phyloP scores from a whole-genome alignment of 2,797 vertebrate genomes.

The Tapera naevia region DNA sequence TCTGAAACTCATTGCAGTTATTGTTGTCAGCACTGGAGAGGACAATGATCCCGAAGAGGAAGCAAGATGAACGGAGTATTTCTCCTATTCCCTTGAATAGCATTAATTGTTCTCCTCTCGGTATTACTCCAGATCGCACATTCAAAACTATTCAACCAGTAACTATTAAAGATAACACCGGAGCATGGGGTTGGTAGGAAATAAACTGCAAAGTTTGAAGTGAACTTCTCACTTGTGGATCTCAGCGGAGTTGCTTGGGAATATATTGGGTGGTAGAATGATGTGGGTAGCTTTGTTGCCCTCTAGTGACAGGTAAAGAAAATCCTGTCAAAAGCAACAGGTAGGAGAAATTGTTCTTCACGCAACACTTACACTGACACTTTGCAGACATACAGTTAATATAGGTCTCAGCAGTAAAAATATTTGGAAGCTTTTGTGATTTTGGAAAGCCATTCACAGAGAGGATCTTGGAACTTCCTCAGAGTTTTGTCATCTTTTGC shows the following conservation, averaged over 20 bases:
- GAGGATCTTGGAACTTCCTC: neutral
- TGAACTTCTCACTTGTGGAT: rapidly evolving
- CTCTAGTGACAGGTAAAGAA: slow-evolving; percentile 26
- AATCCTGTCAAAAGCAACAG: neutral
- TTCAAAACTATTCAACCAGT: neutral
- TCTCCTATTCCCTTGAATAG: neutral
- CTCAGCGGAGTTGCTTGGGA: neutral
- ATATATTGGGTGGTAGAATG: rapidly evolving
- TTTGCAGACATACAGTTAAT: rapidly evolving
- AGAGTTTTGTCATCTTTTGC: neutral
- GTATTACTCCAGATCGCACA: neutral
- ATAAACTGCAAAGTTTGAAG: rapidly evolving
- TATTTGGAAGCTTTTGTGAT: neutral
- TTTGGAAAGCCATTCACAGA: neutral
- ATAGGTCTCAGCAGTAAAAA: neutral
- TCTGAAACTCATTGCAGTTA: neutral
- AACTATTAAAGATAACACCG: neutral
- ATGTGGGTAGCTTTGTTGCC: neutral
- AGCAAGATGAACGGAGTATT: neutral
- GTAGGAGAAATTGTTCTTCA: rapidly evolving
- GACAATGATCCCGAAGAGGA: neutral
- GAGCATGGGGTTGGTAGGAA: neutral
- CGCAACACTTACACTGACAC: rapidly evolving
- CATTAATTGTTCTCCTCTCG: neutral
- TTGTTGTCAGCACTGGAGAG: neutral